Evolutionary conservation across 1,140 invertebrate species (phyloP), one percentile per base, ranked within the genome.

Genomic region (Panagrolaimus sp.): DNA sequence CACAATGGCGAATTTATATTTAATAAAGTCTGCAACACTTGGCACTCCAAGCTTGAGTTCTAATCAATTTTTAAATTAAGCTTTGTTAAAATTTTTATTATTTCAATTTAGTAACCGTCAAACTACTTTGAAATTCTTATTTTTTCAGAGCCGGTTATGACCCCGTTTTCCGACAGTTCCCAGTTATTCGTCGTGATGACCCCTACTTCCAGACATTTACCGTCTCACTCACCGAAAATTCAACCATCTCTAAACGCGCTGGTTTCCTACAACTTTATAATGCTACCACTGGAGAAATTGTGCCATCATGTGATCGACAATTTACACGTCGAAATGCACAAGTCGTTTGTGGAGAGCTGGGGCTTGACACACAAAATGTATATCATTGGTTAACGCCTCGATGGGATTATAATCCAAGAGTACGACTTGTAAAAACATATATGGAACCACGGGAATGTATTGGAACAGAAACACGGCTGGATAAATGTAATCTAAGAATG

Each of bases 181-280:
- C 80, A 9, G 64, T 66, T 51, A 47, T 81, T 2, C 61, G 69
- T 9, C 69, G 78, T 25, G 76, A 80, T 31, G 76, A 79, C 64
- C 74, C 80, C 7, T 77, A 70, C 65, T 78, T 77, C 51, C 80
- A 77, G 66, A 61, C 57, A n/a, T 79, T 74, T 62, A 61, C 46
- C 25, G 64, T 74, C 4, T 68, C 31, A 82, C 83, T 78, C 46
- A 79, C 27, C 75, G 81, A 68, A 78, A 83, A 75, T 69, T 81
- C 53, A 82, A 84, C 71, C 63, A 78, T 27, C 53, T 66, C 51
- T 11, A 76, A 66, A 46, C 63, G 71, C 38, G 84, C 87, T 73
- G 89, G 89, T 9, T 99, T 97, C 79, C 84, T 99, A 43, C 92
- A 98, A 85, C 90, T 94, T 76, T 98, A 91, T 82, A 99, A 98